phyloP scores from a whole-genome alignment of 2,888 invertebrate species.

The Blastobasis adustella region DNA sequence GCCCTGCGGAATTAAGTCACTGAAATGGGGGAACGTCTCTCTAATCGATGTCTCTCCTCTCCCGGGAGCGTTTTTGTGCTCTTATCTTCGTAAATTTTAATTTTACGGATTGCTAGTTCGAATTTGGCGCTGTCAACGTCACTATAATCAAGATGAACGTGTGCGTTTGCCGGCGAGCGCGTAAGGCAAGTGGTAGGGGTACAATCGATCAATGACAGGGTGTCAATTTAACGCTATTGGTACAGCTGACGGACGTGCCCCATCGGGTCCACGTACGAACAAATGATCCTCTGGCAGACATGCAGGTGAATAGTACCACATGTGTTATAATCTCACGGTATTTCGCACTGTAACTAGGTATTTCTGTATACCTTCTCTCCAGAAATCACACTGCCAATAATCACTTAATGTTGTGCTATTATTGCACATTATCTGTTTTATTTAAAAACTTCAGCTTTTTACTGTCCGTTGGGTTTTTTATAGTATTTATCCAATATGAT shows the following conservation, averaged over 20 bases:
- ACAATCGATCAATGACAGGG: slow-evolving; percentile 51
- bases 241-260: slow-evolving; percentile 1
- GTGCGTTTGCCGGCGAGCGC: slow-evolving; percentile 19
- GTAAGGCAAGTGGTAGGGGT: slow-evolving; percentile 22
- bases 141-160: slow-evolving; percentile 29
- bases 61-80: slow-evolving; percentile 18
- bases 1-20: slow-evolving; percentile 16
- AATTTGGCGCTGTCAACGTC: slow-evolving; percentile 22
- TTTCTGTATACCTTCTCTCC: too few species aligned
- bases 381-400: too few species aligned
- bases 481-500: too few species aligned
- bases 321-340: too few species aligned
- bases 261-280: neutral
- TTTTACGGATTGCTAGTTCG: slow-evolving; percentile 40
- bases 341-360: too few species aligned
- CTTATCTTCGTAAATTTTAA: slow-evolving; percentile 37
- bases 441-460: too few species aligned
- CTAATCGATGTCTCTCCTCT: slow-evolving; percentile 25
- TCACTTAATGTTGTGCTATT: too few species aligned
- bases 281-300: too few species aligned
- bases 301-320: too few species aligned
- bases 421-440: too few species aligned
- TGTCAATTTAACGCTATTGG: slow-evolving; percentile 38
- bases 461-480: too few species aligned
- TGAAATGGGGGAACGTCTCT: slow-evolving; percentile 4